Evolutionary conservation across 2,113 vertebrate genomes (phyloP).

Genomic region (Ia io): DNA sequence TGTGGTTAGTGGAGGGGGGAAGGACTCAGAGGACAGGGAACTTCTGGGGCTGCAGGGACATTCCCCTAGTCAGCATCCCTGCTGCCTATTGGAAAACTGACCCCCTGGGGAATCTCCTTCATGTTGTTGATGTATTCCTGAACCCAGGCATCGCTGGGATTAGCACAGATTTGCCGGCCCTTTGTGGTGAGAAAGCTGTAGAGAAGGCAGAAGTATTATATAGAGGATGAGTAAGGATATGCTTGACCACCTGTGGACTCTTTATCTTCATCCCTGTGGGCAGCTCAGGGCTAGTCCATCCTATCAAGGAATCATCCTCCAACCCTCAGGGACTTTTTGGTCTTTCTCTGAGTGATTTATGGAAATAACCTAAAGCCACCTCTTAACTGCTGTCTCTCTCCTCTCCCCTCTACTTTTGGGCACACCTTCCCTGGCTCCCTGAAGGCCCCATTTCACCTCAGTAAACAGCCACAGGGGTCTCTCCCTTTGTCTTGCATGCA

Average conservation of each 20-base stretch:
- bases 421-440: background rate
- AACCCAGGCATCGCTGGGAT: background rate
- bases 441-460: background rate
- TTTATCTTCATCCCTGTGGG: background rate
- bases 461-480: background rate
- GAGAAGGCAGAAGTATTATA: background rate
- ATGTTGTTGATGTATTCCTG: background rate
- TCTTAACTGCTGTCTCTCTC: background rate
- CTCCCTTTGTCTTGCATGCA: background rate
- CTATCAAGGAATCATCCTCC: background rate
- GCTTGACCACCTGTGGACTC: background rate
- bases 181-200: background rate
- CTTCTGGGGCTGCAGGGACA: background rate
- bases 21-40: background rate
- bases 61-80: background rate
- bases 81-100: background rate
- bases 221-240: background rate
- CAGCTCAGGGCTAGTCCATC: background rate
- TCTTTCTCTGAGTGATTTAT: background rate
- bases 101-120: conserved; percentile 7
- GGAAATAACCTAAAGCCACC: background rate
- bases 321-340: too few species aligned
- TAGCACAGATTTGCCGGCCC: background rate
- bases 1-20: background rate
- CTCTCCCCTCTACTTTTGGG: background rate